Evolutionary conservation across 2,888 invertebrate genomes (phyloP).

Genomic region (Heterodera filipjevi): DNA sequence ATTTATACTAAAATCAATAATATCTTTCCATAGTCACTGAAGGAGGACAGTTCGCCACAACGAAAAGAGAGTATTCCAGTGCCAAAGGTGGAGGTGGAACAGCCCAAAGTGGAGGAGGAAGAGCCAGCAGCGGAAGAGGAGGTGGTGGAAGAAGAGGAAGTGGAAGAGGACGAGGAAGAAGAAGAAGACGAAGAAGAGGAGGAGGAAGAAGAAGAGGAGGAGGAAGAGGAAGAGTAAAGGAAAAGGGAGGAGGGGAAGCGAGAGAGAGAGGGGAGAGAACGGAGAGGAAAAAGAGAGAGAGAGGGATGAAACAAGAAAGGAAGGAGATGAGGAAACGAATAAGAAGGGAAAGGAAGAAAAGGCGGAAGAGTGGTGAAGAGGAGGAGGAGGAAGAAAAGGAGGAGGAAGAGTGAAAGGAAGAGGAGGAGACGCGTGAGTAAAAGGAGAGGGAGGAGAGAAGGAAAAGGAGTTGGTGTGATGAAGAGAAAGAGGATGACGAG

Average conservation of each 20-base stretch:
- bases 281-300: neutral
- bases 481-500: neutral
- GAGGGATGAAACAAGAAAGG: no score
- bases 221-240: neutral
- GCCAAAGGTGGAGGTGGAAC: slow-evolving; percentile 24
- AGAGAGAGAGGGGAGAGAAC: neutral
- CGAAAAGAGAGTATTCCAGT: slow-evolving; percentile 4
- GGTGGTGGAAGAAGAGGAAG: slow-evolving; percentile 43
- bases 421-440: neutral
- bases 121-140: slow-evolving; percentile 38
- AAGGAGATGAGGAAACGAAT: neutral
- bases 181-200: slow-evolving; percentile 34
- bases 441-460: neutral
- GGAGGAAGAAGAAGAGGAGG: slow-evolving; percentile 29
- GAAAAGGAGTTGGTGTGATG: neutral
- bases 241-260: neutral
- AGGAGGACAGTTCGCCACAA: slow-evolving; percentile 37
- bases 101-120: slow-evolving; percentile 33
- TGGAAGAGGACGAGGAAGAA: slow-evolving; percentile 48
- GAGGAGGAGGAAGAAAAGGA: neutral
- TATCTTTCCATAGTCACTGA: slow-evolving; percentile 34
- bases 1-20: slow-evolving; percentile 16
- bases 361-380: neutral
- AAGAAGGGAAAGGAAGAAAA: neutral
- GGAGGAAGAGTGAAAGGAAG: neutral